Evolutionary conservation across 2,113 vertebrate genomes (phyloP).

Genomic region (Prietella phreatophila): DNA sequence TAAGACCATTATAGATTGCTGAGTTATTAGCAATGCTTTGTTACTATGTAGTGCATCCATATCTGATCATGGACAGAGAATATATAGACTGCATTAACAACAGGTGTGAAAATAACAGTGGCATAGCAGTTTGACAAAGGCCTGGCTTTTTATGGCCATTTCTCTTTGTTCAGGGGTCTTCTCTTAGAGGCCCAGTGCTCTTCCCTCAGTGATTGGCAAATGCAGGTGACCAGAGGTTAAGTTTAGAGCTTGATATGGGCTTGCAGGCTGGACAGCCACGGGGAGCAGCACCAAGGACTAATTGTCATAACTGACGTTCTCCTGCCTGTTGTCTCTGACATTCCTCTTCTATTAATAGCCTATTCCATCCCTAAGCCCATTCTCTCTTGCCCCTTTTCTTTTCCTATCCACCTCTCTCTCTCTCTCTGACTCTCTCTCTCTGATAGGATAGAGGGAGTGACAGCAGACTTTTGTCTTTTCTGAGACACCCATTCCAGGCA

Average conservation of each 20-base stretch:
- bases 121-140: conserved; percentile 33
- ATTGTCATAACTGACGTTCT: conserved; percentile 54
- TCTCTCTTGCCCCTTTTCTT: conserved; percentile 56
- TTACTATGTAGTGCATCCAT: neutral
- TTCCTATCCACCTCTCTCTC: conserved; percentile 57
- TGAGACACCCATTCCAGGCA: conserved; percentile 55
- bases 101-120: conserved; percentile 42
- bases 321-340: conserved; percentile 51
- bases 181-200: conserved; percentile 18
- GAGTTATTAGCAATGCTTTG: neutral
- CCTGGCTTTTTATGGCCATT: conserved; percentile 43
- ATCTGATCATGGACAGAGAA: neutral
- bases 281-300: conserved; percentile 50
- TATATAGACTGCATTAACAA: conserved; percentile 8
- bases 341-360: conserved; percentile 53
- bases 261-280: conserved; percentile 20
- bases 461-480: conserved; percentile 64
- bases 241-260: conserved; percentile 48
- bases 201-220: conserved; percentile 54
- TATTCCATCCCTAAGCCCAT: conserved; percentile 46
- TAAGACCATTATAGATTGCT: neutral
- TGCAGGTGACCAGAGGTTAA: conserved; percentile 56
- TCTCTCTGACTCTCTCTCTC: conserved; percentile 50
- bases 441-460: conserved; percentile 59
- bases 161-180: conserved; percentile 19